These are phyloP conservation scores for Pipistrellus pipistrellus DNA, from an alignment of 2,797 vertebrate species.

Conservation along the genomic window DNA sequence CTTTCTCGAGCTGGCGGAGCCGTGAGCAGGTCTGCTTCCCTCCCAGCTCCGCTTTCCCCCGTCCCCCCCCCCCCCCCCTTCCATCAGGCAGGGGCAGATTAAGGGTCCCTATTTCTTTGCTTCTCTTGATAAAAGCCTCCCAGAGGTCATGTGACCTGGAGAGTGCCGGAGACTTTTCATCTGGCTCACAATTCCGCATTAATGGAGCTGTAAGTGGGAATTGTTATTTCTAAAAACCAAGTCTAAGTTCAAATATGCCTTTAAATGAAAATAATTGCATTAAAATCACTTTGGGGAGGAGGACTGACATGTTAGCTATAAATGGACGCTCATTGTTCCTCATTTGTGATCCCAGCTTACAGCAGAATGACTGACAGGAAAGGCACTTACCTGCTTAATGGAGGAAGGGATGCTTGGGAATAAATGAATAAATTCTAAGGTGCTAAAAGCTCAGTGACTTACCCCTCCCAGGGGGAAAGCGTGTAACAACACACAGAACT, in stretches of 20 bases:
- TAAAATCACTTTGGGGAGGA: slow-evolving; percentile 60
- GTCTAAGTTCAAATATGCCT: slow-evolving; percentile 56
- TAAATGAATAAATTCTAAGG: not conserved
- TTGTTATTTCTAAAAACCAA: not conserved
- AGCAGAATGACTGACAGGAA: slow-evolving; percentile 37
- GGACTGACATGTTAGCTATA: slow-evolving; percentile 55
- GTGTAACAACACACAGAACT: not conserved
- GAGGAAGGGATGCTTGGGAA: not conserved
- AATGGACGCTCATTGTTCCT: slow-evolving; percentile 9
- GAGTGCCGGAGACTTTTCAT: not conserved
- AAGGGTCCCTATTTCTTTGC: not conserved
- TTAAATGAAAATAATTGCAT: slow-evolving; percentile 59
- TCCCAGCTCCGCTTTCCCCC: not conserved
- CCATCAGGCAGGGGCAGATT: too few relatives aligned
- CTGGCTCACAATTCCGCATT: slow-evolving; percentile 1
- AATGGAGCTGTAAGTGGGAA: not conserved
- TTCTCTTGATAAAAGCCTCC: not conserved
- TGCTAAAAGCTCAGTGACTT: not conserved
- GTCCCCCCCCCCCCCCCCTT: not conserved
- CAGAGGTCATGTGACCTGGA: not conserved
- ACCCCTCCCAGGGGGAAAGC: not conserved
- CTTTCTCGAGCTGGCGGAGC: not conserved
- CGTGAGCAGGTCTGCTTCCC: not conserved
- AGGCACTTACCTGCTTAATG: not conserved
- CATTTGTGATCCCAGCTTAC: not conserved